Evolutionary conservation across 1,140 invertebrate species (phyloP).

Genomic region (Aculops lycopersici): DNA sequence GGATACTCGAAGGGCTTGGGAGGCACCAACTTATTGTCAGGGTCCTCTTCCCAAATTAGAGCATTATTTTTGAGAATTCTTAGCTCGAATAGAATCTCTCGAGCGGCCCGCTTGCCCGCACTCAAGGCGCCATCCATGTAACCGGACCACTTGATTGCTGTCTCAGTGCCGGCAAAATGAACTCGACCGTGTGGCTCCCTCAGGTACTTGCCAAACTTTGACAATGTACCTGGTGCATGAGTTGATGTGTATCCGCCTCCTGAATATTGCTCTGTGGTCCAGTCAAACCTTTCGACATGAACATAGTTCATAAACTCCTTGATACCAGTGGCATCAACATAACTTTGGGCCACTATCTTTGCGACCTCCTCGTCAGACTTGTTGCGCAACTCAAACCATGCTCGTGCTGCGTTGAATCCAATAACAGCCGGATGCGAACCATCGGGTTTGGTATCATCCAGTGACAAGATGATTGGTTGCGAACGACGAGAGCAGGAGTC

Average conservation of each 20-base stretch:
- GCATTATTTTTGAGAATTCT: constrained; percentile 5
- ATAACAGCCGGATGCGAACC: constrained; percentile 15
- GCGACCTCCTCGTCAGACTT: constrained; percentile 10
- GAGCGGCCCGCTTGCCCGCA: constrained; percentile 18
- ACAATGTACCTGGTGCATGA: constrained; percentile 17
- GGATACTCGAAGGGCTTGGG: not conserved
- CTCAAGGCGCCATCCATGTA: constrained; percentile 21
- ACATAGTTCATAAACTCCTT: constrained; percentile 10
- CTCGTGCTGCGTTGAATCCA: constrained; percentile 12
- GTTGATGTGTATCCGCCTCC: constrained; percentile 17
- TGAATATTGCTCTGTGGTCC: constrained; percentile 17
- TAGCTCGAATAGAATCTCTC: constrained; percentile 13
- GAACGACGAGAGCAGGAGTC: constrained; percentile 3
- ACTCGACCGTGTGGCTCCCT: constrained; percentile 13
- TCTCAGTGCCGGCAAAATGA: constrained; percentile 20
- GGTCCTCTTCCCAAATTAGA: constrained; percentile 9
- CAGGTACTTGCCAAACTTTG: constrained; percentile 15
- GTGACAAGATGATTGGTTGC: constrained; percentile 10
- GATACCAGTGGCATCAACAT: constrained; percentile 7
- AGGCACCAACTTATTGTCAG: constrained; percentile 7
- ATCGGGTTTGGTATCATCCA: constrained; percentile 16
- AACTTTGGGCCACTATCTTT: constrained; percentile 7
- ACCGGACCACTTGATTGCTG: constrained; percentile 18
- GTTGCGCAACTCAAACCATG: constrained; percentile 4
- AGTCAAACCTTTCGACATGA: constrained; percentile 17